Base-by-base conservation (phyloP, 2,888 invertebrate species). In the Erannis defoliaria region DNA sequence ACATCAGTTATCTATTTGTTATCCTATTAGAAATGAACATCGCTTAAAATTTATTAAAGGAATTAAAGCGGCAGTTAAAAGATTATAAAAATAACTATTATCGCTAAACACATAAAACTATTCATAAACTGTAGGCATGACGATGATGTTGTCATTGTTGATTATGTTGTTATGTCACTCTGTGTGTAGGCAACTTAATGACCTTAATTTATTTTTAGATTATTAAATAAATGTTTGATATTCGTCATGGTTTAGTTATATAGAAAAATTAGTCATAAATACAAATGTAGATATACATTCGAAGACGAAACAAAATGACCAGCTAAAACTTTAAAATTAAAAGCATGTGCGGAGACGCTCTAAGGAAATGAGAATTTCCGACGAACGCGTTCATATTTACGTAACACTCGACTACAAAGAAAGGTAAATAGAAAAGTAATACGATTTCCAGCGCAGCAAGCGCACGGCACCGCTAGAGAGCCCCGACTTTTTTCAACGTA, bases 391-490 rank as follows among this genome's bases (percentile, higher is more conserved):
- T 77, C 81, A 86, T 93, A 88, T 93, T 92, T 91, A 89, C 92
- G 88, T 88, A 89, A 90, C 90, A 90, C 92, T 92, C 81, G 86
- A 91, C 91, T 85, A 92, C 92, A 93, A 92, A 92, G 92, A 88
- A 90, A 84, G 78, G 85, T 81, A 92, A 92, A 92, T 85, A 92
- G 88, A 86, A 85, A 88, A 90, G 89, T 91, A 91, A 90, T 90
- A 91, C 86, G 88, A 89, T 90, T 90, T 90, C 89, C 86, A 87
- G 81, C 75, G 74, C 74, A 68, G 69, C 61, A 38, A 73, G 74
- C 76, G 74, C 76, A 72, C 70, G 71, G 78, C 69, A 68, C 62
- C 76, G 76, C 74, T 78, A 78, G 87, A 87, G 88, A 85, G 85
- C 85, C 75, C 79, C 75, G 80, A 62, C 62, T 87, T 88, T 85